Conservation (phyloP, 2,888 invertebrate species). For the Dichetophora obliterata region DNA sequence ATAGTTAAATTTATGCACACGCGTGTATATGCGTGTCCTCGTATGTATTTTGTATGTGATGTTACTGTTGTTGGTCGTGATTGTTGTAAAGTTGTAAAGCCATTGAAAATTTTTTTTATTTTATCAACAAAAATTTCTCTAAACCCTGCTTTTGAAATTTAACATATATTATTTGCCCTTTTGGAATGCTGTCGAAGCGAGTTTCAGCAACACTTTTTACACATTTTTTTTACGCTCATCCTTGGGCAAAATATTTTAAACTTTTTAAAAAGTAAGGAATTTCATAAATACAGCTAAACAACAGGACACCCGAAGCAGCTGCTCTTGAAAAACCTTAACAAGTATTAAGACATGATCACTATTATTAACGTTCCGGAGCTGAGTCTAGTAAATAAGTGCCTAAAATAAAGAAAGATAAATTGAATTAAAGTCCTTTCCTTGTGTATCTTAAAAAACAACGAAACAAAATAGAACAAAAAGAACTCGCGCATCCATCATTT, state of each 20-base stretch:
- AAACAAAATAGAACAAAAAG: neutral
- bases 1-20: too few relatives aligned
- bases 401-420: conserved; percentile 8
- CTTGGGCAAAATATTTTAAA: neutral
- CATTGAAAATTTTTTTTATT: too few relatives aligned
- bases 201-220: neutral
- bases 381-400: neutral
- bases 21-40: too few relatives aligned
- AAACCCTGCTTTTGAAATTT: too few relatives aligned
- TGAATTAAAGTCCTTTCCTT: neutral
- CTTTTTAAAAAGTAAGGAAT: neutral
- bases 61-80: too few relatives aligned
- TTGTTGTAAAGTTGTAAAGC: too few relatives aligned
- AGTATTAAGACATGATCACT: conserved; percentile 3
- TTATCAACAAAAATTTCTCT: too few relatives aligned
- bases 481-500: conserved; percentile 9
- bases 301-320: neutral
- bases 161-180: too few relatives aligned
- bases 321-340: neutral
- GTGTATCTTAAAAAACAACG: neutral
- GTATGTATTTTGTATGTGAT: too few relatives aligned
- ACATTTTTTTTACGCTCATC: neutral
- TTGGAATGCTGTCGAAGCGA: neutral
- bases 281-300: neutral
- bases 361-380: neutral